phyloP scores from a whole-genome alignment of 2,888 invertebrate genomes.

The Drosophila emarginata region DNA sequence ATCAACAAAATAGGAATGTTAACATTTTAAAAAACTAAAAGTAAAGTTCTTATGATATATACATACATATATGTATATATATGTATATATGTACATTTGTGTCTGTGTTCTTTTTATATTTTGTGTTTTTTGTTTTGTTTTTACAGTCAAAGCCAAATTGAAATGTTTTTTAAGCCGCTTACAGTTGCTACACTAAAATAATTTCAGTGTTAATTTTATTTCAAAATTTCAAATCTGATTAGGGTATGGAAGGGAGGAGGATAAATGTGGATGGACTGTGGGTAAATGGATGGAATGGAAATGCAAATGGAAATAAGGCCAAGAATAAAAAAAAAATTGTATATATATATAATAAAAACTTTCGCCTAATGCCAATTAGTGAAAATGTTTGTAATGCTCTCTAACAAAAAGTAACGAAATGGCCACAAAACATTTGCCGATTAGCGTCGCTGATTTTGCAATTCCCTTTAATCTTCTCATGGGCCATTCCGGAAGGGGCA shows the following conservation, averaged over 20 bases:
- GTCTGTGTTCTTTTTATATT: no score
- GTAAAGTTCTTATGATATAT: neutral
- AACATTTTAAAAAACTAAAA: neutral
- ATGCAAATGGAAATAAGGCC: neutral
- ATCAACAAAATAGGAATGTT: no score
- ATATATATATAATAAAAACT: slow-evolving; percentile 34
- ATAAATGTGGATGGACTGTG: neutral
- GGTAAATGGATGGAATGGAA: no score
- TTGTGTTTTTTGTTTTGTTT: slow-evolving; percentile 7
- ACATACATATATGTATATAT: neutral
- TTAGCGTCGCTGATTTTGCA: slow-evolving; percentile 65
- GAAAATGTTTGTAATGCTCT: slow-evolving; percentile 21
- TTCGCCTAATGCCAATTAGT: slow-evolving; percentile 70
- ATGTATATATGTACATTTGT: neutral
- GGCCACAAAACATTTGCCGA: slow-evolving; percentile 62
- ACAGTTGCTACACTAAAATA: slow-evolving; percentile 65
- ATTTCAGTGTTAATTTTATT: slow-evolving; percentile 70
- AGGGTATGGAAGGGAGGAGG: neutral
- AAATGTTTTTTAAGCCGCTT: slow-evolving; percentile 61
- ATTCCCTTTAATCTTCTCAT: slow-evolving; percentile 62
- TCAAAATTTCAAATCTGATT: slow-evolving; percentile 39
- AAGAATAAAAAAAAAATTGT: neutral
- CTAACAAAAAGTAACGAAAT: neutral
- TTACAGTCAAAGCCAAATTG: slow-evolving; percentile 21
- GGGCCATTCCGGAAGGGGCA: neutral